Evolutionary conservation across 1,140 invertebrate species (phyloP).

Genomic region (Caenorhabditis brenneri): DNA sequence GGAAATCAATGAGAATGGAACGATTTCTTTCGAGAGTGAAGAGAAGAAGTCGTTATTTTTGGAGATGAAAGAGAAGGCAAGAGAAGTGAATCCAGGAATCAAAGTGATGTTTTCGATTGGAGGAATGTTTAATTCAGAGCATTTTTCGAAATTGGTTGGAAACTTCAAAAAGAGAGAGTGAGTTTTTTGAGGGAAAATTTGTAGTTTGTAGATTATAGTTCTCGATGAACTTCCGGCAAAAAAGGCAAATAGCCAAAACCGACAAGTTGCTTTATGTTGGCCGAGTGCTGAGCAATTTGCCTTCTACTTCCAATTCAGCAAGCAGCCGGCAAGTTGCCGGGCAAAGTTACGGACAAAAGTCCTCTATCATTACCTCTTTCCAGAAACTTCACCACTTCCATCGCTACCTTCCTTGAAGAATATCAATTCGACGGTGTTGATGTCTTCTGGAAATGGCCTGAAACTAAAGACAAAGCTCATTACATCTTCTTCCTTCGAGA

Average conservation of each 20-base stretch:
- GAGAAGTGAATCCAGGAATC: neutral
- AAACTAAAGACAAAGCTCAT: constrained; percentile 74
- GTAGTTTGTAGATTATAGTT: too few relatives aligned
- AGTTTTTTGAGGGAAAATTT: neutral
- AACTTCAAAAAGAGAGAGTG: constrained; percentile 42
- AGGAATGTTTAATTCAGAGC: constrained; percentile 67
- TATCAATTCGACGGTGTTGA: constrained; percentile 59
- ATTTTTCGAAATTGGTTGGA: constrained; percentile 57
- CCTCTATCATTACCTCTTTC: too few relatives aligned
- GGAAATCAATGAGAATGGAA: constrained; percentile 57
- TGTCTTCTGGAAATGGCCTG: constrained; percentile 78
- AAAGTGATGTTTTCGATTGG: constrained; percentile 65
- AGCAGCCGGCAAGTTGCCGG: too few relatives aligned
- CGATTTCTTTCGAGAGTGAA: constrained; percentile 38
- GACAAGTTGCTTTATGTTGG: too few relatives aligned
- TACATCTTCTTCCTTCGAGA: constrained; percentile 56
- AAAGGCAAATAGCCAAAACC: too few relatives aligned
- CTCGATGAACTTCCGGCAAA: too few relatives aligned
- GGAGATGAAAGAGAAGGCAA: neutral
- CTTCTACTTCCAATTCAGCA: too few relatives aligned
- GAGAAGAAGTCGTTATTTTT: constrained; percentile 23
- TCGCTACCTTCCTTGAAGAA: constrained; percentile 52
- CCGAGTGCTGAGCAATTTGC: too few relatives aligned
- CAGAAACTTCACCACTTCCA: constrained; percentile 47
- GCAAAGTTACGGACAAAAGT: too few relatives aligned